These are phyloP conservation scores for Onychomys torridus DNA, from an alignment of 2,797 vertebrate genomes.

Conservation along the genomic window DNA sequence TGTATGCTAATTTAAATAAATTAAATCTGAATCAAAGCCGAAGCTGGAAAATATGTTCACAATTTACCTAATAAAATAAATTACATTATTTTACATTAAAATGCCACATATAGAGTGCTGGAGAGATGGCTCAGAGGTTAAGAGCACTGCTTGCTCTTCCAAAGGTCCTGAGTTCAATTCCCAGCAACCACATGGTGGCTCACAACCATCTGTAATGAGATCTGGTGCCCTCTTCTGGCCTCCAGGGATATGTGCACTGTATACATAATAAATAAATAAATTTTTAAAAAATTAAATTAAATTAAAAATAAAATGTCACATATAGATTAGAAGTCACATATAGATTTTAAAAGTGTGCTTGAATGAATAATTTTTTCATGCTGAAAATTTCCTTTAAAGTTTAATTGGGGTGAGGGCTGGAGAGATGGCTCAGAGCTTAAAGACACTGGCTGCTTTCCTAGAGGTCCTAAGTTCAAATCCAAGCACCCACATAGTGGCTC, in stretches of 20 bases:
- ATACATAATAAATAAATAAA: too few relatives aligned
- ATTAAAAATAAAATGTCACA: too few relatives aligned
- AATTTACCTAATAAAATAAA: conserved; percentile 28
- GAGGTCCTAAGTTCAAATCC: background rate
- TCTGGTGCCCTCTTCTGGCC: too few relatives aligned
- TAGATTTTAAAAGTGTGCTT: conserved; percentile 39
- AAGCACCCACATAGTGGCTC: background rate
- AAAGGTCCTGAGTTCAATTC: too few relatives aligned
- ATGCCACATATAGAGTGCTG: too few relatives aligned
- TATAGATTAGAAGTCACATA: conserved; percentile 39
- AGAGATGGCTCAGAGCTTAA: background rate
- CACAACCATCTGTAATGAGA: too few relatives aligned
- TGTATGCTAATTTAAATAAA: background rate
- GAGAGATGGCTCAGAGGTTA: too few relatives aligned
- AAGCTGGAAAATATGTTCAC: conserved; percentile 15
- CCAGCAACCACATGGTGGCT: too few relatives aligned
- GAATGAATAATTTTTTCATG: conserved; percentile 41
- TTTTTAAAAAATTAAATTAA: too few relatives aligned
- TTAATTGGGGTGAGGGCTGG: background rate
- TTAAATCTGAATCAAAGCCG: background rate
- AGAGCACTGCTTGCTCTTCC: too few relatives aligned
- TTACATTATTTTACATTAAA: conserved; percentile 32
- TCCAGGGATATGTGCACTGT: too few relatives aligned
- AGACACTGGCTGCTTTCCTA: background rate
- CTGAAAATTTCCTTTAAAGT: conserved; percentile 53